A percentile compares a stretch with the other conserved stretches of the same genome.
Evolutionary conservation across 2,113 vertebrate genomes (phyloP).

Genomic region (Polypterus senegalus): DNA sequence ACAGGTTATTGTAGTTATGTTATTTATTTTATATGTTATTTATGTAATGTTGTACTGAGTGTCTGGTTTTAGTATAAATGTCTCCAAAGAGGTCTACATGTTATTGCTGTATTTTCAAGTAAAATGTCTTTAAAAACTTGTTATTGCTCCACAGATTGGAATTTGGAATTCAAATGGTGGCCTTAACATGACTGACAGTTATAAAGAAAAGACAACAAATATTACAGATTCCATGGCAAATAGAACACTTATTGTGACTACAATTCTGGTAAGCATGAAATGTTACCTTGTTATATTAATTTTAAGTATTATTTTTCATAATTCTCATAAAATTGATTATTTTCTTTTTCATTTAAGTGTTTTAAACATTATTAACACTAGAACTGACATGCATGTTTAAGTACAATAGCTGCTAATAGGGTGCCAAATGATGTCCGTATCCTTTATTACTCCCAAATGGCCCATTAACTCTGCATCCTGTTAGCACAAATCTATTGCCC

Average conservation of each 20-base stretch:
- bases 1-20: too few species aligned
- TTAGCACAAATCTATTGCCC: too few species aligned
- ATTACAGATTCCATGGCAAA: conserved; percentile 85
- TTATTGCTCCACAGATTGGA: conserved; percentile 61
- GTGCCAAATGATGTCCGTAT: too few species aligned
- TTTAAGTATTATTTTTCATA: background rate
- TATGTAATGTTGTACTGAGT: too few species aligned
- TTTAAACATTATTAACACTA: background rate
- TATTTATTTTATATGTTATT: too few species aligned
- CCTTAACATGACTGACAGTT: conserved; percentile 83
- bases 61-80: too few species aligned
- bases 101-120: conserved; percentile 6
- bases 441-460: too few species aligned
- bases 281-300: background rate
- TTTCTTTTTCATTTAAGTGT: background rate
- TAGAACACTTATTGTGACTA: conserved; percentile 86
- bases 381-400: too few species aligned
- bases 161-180: conserved; percentile 91
- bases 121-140: background rate
- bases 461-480: too few species aligned
- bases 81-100: too few species aligned
- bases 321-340: background rate
- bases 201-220: conserved; percentile 70
- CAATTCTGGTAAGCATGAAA: conserved; percentile 79
- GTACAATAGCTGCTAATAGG: too few species aligned